Conservation (phyloP, 1,140 invertebrate genomes). For the Drosophila guanche region DNA sequence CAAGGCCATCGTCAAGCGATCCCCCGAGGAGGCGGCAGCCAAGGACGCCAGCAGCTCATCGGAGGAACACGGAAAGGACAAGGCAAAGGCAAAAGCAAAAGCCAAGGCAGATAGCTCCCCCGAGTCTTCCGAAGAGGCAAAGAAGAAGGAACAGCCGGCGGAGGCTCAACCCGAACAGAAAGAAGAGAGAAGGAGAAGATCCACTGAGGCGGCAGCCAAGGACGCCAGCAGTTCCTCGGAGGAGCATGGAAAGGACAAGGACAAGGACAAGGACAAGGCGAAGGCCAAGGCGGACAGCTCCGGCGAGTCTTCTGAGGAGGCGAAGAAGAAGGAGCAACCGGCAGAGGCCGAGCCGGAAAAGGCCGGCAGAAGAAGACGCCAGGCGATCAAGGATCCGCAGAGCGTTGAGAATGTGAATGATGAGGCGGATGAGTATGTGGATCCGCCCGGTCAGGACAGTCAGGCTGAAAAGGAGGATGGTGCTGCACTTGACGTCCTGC, state of each 20-base stretch:
- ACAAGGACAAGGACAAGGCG: neutral
- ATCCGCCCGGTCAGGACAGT: too few species aligned
- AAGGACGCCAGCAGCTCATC: neutral
- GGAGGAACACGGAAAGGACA: conserved; percentile 4
- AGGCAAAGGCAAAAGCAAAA: neutral
- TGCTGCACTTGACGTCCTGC: too few species aligned
- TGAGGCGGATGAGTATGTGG: too few species aligned
- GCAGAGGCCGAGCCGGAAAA: neutral
- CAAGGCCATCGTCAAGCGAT: neutral
- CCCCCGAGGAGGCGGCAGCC: neutral
- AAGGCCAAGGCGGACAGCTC: neutral
- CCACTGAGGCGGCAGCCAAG: neutral
- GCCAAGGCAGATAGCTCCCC: neutral
- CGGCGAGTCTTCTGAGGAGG: conserved; percentile 1
- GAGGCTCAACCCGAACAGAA: neutral
- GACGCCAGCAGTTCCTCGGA: neutral
- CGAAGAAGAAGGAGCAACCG: neutral
- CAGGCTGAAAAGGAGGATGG: too few species aligned
- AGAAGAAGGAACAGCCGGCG: neutral
- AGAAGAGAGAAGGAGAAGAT: neutral
- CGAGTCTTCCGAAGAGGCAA: conserved; percentile 3
- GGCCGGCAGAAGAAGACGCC: neutral
- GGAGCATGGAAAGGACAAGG: neutral
- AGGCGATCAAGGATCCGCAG: neutral
- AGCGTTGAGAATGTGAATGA: too few species aligned